phyloP scores from a whole-genome alignment of 2,888 invertebrate genomes.

The Globia sparganii region DNA sequence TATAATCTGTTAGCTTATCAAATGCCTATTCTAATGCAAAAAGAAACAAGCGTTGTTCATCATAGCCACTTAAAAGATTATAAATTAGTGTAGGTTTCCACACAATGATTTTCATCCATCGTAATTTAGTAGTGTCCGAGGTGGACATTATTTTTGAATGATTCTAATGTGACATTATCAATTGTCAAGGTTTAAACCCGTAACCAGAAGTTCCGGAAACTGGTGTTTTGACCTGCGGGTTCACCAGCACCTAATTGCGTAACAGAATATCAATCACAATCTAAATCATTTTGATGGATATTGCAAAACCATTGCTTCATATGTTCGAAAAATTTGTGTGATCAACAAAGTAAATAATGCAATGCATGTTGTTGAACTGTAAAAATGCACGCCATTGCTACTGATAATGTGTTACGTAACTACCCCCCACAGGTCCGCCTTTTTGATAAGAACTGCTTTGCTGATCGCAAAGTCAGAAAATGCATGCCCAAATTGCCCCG shows the following conservation, averaged over 20 bases:
- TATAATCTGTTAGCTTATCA: not conserved
- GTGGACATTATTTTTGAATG: not conserved
- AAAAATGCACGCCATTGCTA: not conserved
- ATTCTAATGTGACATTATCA: not conserved
- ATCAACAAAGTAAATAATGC: not conserved
- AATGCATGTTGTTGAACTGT: not conserved
- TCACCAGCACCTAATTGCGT: not conserved
- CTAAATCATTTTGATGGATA: not conserved
- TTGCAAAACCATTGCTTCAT: too few relatives aligned
- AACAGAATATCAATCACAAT: not conserved
- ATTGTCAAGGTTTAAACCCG: not conserved
- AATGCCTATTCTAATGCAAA: not conserved
- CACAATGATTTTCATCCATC: not conserved
- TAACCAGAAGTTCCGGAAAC: too few relatives aligned
- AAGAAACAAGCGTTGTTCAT: not conserved
- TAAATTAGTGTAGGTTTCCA: not conserved
- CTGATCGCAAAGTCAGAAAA: not conserved
- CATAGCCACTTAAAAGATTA: not conserved
- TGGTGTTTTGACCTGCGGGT: too few relatives aligned
- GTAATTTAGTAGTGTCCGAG: not conserved
- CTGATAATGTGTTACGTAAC: not conserved
- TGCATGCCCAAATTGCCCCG: not conserved
- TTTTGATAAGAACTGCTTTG: not conserved
- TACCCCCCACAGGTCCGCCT: not conserved
- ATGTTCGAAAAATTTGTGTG: too few relatives aligned